These are phyloP conservation scores for Arctocebus calabarensis DNA, from an alignment of 2,797 vertebrate genomes.

Conservation along the genomic window DNA sequence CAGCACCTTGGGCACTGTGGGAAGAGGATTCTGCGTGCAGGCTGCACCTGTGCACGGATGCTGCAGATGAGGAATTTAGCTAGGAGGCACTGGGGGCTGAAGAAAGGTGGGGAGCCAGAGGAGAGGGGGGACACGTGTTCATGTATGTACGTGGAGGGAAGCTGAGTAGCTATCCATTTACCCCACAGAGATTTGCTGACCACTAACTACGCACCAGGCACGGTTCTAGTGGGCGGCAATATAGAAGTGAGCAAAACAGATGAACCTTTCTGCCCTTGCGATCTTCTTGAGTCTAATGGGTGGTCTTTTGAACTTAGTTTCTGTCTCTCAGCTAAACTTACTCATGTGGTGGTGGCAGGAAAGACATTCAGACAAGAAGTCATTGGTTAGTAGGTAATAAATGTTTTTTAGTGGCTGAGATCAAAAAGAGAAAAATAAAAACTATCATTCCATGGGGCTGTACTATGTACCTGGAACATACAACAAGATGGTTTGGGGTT, in stretches of 20 bases:
- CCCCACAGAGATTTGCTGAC: background rate
- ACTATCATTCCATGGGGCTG: rapidly evolving
- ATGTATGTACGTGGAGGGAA: no score
- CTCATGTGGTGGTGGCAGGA: no score
- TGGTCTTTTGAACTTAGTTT: no score
- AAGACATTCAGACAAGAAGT: background rate
- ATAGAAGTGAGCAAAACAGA: background rate
- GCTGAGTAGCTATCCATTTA: background rate
- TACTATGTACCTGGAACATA: no score
- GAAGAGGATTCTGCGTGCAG: rapidly evolving
- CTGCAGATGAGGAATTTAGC: background rate
- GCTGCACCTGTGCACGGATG: background rate
- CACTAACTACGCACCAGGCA: no score
- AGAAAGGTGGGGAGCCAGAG: background rate
- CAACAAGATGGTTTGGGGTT: no score
- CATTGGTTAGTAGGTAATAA: background rate
- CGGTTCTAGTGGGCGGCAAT: no score
- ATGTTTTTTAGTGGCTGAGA: background rate
- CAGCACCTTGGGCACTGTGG: rapidly evolving
- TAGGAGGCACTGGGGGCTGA: no score
- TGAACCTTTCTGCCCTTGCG: background rate
- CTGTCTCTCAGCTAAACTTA: no score
- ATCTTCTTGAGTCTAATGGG: background rate
- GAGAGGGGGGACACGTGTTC: background rate
- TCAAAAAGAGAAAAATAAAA: no score